Evolutionary conservation across 1,140 invertebrate genomes (phyloP), one percentile per base, ranked within the genome.

Genomic region (Catajapyx aquilonaris): DNA sequence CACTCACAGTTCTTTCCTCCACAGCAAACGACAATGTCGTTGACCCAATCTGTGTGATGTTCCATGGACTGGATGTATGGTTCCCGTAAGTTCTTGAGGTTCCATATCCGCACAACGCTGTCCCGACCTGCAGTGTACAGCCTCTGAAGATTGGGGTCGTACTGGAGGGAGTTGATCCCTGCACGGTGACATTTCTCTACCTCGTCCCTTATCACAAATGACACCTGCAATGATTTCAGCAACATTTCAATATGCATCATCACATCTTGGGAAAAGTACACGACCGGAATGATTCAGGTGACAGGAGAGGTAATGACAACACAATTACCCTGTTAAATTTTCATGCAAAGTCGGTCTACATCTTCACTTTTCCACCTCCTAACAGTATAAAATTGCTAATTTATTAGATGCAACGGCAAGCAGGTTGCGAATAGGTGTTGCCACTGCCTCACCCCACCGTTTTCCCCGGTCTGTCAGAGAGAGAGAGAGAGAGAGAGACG

Each of bases 31-130:
- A 97, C 81, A 56, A 98, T 93, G 62, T 98, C 94, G 61, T 98
- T 98, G 10, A 98, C 90, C 94, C 94, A 99, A 59, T 99, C 94
- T 13, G 91, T 97, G 52, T 98, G 94, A 62, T 98, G 93, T 53
- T 88, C 83, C 80, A 88, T 83, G 2, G 90, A 93, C 49, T 93
- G 85, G 28, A 90, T 71, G 55, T 91, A 97, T 31, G 77, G 73
- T 47, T 93, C 83, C 49, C 79, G 69, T 35, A 64, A 58, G 39
- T 55, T 59, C 40, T 54, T 55, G 37, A 56, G 55, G 41, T 94
- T 87, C 87, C 93, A 97, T 54, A 95, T 91, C 37, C 95, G 68
- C 49, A 99, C 95, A 44, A 97, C 94, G 31, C 88, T 88, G 63
- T 99, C 95, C 42, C 91, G 66, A n/a, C 91, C 93, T 40, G 93